Conservation (phyloP, 2,113 vertebrate species). For the Campylomormyrus tamandua region DNA sequence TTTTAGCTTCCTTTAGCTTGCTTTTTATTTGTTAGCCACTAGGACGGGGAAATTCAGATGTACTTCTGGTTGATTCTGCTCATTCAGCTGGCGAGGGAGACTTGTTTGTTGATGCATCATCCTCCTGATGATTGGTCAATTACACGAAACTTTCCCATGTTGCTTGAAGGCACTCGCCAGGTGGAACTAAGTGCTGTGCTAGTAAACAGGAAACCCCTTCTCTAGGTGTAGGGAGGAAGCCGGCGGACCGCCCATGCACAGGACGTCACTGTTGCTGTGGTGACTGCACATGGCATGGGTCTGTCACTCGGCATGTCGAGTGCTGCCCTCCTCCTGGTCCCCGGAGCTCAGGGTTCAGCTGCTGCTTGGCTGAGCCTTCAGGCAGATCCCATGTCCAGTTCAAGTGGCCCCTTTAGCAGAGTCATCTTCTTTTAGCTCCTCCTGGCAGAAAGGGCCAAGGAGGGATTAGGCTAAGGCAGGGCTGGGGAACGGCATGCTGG, state of each 20-base stretch:
- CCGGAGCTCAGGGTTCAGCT: constrained; percentile 42
- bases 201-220: not conserved
- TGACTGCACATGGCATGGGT: constrained; percentile 10
- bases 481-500: not conserved
- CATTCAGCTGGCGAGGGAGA: not conserved
- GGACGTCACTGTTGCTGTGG: not conserved
- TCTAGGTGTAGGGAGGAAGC: not conserved
- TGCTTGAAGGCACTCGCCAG: not conserved
- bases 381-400: constrained; percentile 46
- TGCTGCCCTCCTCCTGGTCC: constrained; percentile 43
- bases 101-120: not conserved
- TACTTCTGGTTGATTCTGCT: not conserved
- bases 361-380: constrained; percentile 51
- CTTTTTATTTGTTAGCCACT: not conserved
- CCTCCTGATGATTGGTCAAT: not conserved
- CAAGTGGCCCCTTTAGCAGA: constrained; percentile 38
- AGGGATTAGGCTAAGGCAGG: not conserved
- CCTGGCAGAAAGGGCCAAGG: not conserved
- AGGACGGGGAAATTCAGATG: not conserved
- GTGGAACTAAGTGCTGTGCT: not conserved
- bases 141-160: not conserved
- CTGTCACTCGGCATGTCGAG: constrained; percentile 44
- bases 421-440: not conserved
- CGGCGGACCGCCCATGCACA: not conserved
- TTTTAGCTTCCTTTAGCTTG: not conserved